These are phyloP conservation scores for Marcusenius ussheri DNA, from an alignment of 2,113 vertebrate genomes.

Conservation along the genomic window DNA sequence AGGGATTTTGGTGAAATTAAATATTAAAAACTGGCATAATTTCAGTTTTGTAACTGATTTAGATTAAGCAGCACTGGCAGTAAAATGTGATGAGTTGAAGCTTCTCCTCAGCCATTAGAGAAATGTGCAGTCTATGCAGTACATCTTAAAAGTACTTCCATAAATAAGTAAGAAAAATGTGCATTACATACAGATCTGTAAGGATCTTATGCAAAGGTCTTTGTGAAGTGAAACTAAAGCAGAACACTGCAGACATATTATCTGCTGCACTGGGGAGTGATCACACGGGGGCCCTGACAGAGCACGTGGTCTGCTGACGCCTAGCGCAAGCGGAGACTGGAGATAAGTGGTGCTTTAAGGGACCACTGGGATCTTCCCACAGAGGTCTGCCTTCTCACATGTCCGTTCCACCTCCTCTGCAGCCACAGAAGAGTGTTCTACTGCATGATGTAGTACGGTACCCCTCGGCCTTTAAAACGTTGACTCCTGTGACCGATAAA, in stretches of 20 bases:
- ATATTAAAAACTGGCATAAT: not conserved
- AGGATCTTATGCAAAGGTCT: not conserved
- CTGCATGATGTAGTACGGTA: conserved; percentile 40
- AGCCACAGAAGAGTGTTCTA: conserved; percentile 42
- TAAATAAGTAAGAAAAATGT: not conserved
- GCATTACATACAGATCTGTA: not conserved
- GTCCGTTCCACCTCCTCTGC: not conserved
- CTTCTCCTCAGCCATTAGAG: not conserved
- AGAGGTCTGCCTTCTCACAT: not conserved
- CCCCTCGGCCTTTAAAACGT: conserved; percentile 30
- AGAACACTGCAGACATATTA: not conserved
- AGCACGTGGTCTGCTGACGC: not conserved
- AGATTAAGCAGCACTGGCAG: not conserved
- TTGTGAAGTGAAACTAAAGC: not conserved
- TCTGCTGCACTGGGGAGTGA: not conserved
- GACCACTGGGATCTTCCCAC: not conserved
- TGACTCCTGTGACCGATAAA: conserved; percentile 52
- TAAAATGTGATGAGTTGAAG: not conserved
- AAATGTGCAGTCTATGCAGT: not conserved
- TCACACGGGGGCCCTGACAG: not conserved
- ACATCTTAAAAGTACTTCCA: not conserved
- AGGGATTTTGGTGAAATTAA: not conserved
- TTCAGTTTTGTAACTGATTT: not conserved
- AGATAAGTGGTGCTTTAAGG: not conserved
- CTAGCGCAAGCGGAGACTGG: not conserved